Base-by-base conservation (phyloP, 2,113 vertebrate species). In the Strix aluco region DNA sequence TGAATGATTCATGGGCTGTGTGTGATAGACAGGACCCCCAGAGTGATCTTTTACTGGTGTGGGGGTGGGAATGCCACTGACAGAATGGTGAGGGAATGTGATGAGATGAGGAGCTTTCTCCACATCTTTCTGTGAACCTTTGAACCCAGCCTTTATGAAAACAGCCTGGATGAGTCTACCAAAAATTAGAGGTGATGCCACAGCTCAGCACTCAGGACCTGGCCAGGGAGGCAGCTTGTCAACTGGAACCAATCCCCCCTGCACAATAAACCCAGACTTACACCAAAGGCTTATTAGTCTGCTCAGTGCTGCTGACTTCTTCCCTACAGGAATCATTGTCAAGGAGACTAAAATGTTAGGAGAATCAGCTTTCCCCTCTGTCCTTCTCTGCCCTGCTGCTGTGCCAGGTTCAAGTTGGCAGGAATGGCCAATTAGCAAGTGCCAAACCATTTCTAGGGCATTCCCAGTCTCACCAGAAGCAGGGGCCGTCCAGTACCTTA, bases 1-100 rank as follows among this genome's bases (percentile, higher is more conserved):
- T 44, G 74, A 95, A 82, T 97, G 90, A 97, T 85, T 97, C 92
- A 94, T 9, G 29, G 52, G 30, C 78, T 92, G 11, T 26, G 34
- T 16, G 74, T 80, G 90, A 92, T 62, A 95, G 67, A 91, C 49
- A 95, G 82, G 92, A 92, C 79, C 62, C 58, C 62, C 79, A 71
- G 66, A 96, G 74, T 70, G 88, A 86, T 83, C 40, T 90, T 79
- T 80, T 44, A 69, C 32, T 40, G 66, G 23, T 61, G 61, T 86
- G 85, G 79, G 84, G 79, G 79, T 72, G 86, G 88, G 44, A 96
- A 90, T 55, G 49, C 58, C 79, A 69, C 62, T 90, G 92, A 95
- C 81, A 90, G 66, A 52, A 75, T 59, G 66, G 40, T 62, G 62
- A 88, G 62, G 81, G 74, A 95, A 90, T 65, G 46, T 36, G 46